Evolutionary conservation across 2,797 vertebrate species (phyloP).

Genomic region (Phyllotis vaccarum): DNA sequence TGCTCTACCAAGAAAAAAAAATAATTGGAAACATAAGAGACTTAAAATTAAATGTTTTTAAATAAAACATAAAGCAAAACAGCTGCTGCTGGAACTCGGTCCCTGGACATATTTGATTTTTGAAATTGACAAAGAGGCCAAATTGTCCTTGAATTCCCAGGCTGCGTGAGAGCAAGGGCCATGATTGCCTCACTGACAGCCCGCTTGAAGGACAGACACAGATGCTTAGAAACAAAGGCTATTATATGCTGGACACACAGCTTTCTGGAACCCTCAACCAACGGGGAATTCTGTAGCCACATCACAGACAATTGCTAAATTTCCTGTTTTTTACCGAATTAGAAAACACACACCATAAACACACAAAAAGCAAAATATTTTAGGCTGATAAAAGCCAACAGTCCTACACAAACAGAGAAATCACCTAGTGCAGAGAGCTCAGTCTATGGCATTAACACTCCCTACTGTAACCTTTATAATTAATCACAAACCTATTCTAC

Average conservation of each 20-base stretch:
- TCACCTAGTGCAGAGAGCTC: constrained; percentile 2
- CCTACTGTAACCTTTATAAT: neutral
- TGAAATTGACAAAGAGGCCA: constrained; percentile 73
- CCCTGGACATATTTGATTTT: constrained; percentile 70
- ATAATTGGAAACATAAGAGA: constrained; percentile 3
- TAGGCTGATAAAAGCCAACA: neutral
- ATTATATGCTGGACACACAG: constrained; percentile 40
- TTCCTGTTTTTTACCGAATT: constrained; percentile 53
- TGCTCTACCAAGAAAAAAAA: neutral
- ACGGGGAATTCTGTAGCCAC: constrained; percentile 36
- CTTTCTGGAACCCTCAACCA: neutral
- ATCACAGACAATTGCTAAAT: constrained; percentile 13
- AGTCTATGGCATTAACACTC: neutral
- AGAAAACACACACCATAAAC: neutral
- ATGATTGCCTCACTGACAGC: neutral
- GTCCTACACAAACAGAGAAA: neutral
- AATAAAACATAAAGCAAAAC: constrained; percentile 78
- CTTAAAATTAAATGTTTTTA: constrained; percentile 73
- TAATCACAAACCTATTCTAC: neutral
- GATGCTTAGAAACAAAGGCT: constrained; percentile 70
- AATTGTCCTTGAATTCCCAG: constrained; percentile 62
- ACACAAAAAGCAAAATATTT: constrained; percentile 64
- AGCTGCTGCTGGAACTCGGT: constrained; percentile 71
- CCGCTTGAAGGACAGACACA: constrained; percentile 10
- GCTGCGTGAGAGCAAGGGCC: neutral